Percentiles rank a stretch among this genome's conserved stretches.
phyloP scores from a whole-genome alignment of 2,113 vertebrate genomes.

The Ammospiza nelsoni region DNA sequence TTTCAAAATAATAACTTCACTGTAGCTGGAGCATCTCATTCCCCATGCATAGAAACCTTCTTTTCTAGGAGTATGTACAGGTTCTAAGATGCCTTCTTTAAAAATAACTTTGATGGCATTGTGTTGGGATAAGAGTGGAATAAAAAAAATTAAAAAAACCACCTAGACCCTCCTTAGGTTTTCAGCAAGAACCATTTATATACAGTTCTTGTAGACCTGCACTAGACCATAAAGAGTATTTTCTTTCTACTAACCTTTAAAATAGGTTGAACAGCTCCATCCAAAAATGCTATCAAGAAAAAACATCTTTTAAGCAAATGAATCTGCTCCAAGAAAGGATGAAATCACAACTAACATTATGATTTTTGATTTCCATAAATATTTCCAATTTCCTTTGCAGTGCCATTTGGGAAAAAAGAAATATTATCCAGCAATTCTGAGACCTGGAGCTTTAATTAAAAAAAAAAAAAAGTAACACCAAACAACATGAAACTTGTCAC shows the following conservation, averaged over 20 bases:
- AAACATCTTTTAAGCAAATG: background rate
- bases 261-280: background rate
- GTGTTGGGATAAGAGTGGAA: background rate
- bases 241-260: background rate
- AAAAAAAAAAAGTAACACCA: background rate
- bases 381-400: background rate
- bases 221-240: background rate
- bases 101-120: background rate
- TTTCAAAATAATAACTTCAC: background rate
- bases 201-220: background rate
- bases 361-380: background rate
- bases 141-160: background rate
- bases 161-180: background rate
- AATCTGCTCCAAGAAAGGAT: background rate
- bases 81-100: background rate
- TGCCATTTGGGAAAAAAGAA: background rate
- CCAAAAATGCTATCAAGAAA: background rate
- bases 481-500: background rate
- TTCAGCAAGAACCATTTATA: background rate
- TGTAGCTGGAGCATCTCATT: background rate
- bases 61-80: background rate
- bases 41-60: background rate
- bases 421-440: background rate
- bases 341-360: background rate
- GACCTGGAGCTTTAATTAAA: background rate